phyloP scores from a whole-genome alignment of 2,888 invertebrate species.

The Drosophila rubida region DNA sequence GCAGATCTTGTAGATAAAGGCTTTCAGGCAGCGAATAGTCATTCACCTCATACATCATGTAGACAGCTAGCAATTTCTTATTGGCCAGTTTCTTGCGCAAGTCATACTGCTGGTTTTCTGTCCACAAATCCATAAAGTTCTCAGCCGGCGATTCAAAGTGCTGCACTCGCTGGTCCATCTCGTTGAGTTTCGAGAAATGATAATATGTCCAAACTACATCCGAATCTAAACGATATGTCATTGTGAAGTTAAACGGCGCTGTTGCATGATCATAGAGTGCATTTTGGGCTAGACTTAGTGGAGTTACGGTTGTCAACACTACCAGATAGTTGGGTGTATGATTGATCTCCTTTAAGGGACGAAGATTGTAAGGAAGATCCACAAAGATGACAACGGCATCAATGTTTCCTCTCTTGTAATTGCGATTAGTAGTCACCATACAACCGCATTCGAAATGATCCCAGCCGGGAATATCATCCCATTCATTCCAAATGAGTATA shows the following conservation, averaged over 20 bases:
- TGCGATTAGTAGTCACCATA: constrained; percentile 38
- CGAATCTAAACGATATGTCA: constrained; percentile 68
- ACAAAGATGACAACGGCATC: constrained; percentile 62
- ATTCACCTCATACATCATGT: constrained; percentile 53
- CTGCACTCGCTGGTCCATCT: background rate
- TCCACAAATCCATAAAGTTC: constrained; percentile 10
- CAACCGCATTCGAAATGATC: constrained; percentile 48
- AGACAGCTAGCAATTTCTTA: constrained; percentile 38
- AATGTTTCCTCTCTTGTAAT: constrained; percentile 5
- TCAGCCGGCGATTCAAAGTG: constrained; percentile 16
- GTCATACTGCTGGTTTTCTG: background rate
- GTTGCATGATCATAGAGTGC: background rate
- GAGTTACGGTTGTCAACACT: constrained; percentile 42
- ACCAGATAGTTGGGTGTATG: constrained; percentile 23
- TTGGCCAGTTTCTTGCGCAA: background rate
- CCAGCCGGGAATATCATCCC: background rate
- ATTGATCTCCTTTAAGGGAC: constrained; percentile 17
- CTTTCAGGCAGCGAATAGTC: constrained; percentile 38
- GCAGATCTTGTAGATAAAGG: constrained; percentile 47
- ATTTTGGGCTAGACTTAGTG: constrained; percentile 23
- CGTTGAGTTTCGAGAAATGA: constrained; percentile 30
- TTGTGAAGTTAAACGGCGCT: constrained; percentile 49
- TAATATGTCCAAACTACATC: constrained; percentile 52
- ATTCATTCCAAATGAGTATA: constrained; percentile 61
- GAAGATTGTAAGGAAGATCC: constrained; percentile 39